Evolutionary conservation across 2,888 invertebrate genomes (phyloP), one percentile per base, ranked within the genome.

Genomic region (Cylindroiulus punctatus): DNA sequence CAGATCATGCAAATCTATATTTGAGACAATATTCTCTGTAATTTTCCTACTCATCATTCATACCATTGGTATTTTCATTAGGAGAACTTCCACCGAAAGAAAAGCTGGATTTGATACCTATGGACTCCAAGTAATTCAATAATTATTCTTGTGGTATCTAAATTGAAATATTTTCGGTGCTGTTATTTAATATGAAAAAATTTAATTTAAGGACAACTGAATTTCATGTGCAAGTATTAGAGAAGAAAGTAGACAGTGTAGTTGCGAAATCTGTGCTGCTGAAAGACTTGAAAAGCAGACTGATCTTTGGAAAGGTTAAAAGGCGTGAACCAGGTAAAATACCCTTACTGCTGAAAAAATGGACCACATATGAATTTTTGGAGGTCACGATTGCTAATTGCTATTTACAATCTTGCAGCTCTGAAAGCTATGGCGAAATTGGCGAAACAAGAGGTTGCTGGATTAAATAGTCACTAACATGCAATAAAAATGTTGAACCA

Each of bases 181-280:
- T 40, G 26, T 22, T 65, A 30, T 14, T 30, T 30, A 76, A 76
- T 30, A 26, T 30, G 30, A 26, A 76, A 1, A 12, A 44, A 10
- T 81, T 81, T n/a, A n/a, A n/a, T 42, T 83, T 83, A 4, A 84
- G 84, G 47, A 10, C 52, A 52, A 84, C 84, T 17, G 84, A 84
- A 84, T 84, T 84, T 17, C 84, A 84, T n/a, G 84, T 84, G 32
- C n/a, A 30, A 0, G 84, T 84, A 26, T 84, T 84, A 32, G 47
- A 84, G 52, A 52, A 84, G 47, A 32, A 47, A 84, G 52, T 52
- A 10, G 30, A 32, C 47, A 84, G 14, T 7, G 32, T 84, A 22
- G 84, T 84, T n/a, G 22, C 47, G 7, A 47, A 84, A 32, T 17
- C 22, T 52, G 47, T 14, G 26, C 5, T 36, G n/a, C 19, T 84